A percentile compares a stretch with the other conserved stretches of the same genome.
phyloP scores from a whole-genome alignment of 2,113 vertebrate genomes.

The Irena cyanogastra region DNA sequence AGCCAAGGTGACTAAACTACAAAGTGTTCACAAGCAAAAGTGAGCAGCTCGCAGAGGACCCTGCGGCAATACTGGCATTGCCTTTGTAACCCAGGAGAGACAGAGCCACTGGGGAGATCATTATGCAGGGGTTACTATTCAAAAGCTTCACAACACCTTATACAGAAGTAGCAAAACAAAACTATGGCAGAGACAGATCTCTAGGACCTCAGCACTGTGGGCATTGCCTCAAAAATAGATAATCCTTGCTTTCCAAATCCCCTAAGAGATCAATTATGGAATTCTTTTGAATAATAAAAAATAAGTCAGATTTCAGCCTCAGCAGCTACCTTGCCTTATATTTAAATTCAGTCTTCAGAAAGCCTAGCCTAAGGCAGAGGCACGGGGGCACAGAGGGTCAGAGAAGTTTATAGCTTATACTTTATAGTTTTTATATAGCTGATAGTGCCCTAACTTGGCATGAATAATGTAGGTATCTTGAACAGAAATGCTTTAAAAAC shows the following conservation, averaged over 20 bases:
- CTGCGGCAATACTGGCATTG: background rate
- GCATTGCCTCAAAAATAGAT: background rate
- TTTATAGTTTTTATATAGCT: background rate
- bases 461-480: background rate
- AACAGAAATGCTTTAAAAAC: background rate
- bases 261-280: slow-evolving; percentile 35
- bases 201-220: background rate
- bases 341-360: background rate
- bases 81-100: background rate
- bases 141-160: background rate
- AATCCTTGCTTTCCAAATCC: background rate
- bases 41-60: background rate
- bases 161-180: background rate
- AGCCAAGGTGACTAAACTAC: background rate
- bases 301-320: background rate
- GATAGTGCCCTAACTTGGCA: background rate
- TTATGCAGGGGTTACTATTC: background rate
- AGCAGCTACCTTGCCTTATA: background rate
- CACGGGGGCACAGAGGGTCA: background rate
- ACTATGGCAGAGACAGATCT: background rate
- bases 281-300: background rate
- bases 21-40: background rate
- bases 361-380: background rate
- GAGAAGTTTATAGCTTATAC: background rate
- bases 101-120: background rate